Conservation (phyloP, 1,140 invertebrate species). For the Triops longicaudatus region DNA sequence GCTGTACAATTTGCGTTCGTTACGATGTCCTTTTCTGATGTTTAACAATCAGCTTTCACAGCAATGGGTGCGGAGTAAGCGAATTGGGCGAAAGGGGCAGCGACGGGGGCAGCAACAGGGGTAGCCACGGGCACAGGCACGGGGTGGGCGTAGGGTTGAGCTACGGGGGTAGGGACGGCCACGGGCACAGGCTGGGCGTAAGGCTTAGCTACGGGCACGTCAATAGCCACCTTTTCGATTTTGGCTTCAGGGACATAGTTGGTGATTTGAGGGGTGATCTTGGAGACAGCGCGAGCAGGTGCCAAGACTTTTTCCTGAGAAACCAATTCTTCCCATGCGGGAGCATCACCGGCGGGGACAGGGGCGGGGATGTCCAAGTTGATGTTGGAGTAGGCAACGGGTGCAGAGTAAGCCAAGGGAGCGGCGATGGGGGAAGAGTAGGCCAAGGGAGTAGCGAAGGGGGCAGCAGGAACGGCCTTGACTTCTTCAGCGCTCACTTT, state of each 20-base stretch:
- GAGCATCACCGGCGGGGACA: conserved; percentile 31
- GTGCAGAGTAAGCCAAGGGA: conserved; percentile 20
- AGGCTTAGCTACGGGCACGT: conserved; percentile 29
- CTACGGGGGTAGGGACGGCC: conserved; percentile 37
- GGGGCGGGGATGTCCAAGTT: conserved; percentile 25
- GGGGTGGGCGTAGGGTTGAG: neutral
- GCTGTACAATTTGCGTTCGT: conserved; percentile 1
- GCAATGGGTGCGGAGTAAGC: neutral
- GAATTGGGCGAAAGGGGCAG: neutral
- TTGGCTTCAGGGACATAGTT: conserved; percentile 34
- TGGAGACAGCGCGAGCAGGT: conserved; percentile 34
- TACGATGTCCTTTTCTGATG: neutral
- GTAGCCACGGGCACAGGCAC: neutral
- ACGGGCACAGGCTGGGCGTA: conserved; percentile 27
- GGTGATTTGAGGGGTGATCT: conserved; percentile 35
- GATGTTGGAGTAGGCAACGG: conserved; percentile 18
- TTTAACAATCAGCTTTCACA: neutral
- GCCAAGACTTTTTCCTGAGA: conserved; percentile 33
- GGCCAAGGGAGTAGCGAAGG: neutral
- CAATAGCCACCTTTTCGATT: conserved; percentile 34
- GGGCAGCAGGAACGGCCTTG: neutral
- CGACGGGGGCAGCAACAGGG: neutral
- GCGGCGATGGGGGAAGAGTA: conserved; percentile 3
- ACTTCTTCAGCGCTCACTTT: neutral
- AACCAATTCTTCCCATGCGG: conserved; percentile 30